Base-by-base conservation (phyloP, 2,113 vertebrate species). In the Phrynosoma platyrhinos region DNA sequence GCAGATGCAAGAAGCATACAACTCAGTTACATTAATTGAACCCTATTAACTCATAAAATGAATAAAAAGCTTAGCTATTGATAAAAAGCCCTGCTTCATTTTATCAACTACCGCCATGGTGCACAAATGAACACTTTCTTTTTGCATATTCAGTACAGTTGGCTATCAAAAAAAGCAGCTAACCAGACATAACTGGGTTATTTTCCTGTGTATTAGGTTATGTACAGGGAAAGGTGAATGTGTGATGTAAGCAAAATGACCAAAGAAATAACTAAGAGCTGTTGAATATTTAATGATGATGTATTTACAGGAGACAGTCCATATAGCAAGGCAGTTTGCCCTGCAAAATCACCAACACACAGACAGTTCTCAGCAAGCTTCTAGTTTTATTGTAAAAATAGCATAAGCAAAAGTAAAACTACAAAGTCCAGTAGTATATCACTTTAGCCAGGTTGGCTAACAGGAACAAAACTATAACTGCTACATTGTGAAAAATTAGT, bases 1-100 rank as follows among this genome's bases (percentile, higher is more conserved):
- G 95, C 0, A 0, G 58, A 76, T 90, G 74, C 83, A 93, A 93
- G 90, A 92, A 96, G 91, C 12, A 23, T 32, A 90, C 52, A 91
- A 92, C 91, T 96, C 95, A 94, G 93, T 91, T 95, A 93, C 87
- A 94, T 94, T 96, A 97, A 97, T 92, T 96, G 95, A 97, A 96
- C 94, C 76, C 87, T 92, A 94, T 97, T 97, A 97, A 96, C 93
- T 96, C 92, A 95, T 94, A 95, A 94, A 95, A 95, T 91, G 91
- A 93, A 95, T 93, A 93, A 93, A 96, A 96, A 95, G 40, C 94
- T 20, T 83, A 91, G 81, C 88, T 95, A 94, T 96, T 95, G 95
- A 96, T 95, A 94, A 95, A 94, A 93, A 88, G 74, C 58, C 10
- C 3, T 89, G 90, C 95, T 95, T 93, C 40, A 93, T 94, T 95